A percentile compares a stretch with the other conserved stretches of the same genome.
Evolutionary conservation across 2,888 invertebrate species (phyloP).

Genomic region (Lasioglossum leucozonium): DNA sequence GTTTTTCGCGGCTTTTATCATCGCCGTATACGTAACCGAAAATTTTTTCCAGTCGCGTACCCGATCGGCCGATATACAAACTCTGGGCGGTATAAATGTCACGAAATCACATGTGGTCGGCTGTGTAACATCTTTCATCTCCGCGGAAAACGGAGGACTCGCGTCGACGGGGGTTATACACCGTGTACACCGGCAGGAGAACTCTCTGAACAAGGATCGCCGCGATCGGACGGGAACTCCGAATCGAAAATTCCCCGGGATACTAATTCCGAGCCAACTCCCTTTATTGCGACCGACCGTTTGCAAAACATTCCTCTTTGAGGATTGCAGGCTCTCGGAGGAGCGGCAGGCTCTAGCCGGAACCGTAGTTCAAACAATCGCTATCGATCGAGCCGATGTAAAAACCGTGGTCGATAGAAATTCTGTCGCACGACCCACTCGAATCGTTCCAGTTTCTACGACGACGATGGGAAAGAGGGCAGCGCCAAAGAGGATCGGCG

Average conservation of each 20-base stretch:
- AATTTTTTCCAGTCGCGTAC: background rate
- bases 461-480: background rate
- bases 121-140: slow-evolving; percentile 42
- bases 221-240: slow-evolving; percentile 17
- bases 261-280: slow-evolving; percentile 41
- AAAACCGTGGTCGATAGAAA: background rate
- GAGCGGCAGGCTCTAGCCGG: background rate
- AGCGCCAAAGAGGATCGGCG: background rate
- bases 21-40: too few relatives aligned
- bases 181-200: background rate
- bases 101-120: slow-evolving; percentile 31
- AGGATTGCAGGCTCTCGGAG: background rate
- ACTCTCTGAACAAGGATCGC: slow-evolving; percentile 39
- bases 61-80: background rate
- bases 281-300: slow-evolving; percentile 25
- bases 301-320: slow-evolving; percentile 33
- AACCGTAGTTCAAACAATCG: slow-evolving; percentile 10
- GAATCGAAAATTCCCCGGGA: slow-evolving; percentile 29
- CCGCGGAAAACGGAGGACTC: slow-evolving; percentile 8
- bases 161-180: too few relatives aligned
- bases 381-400: slow-evolving; percentile 7
- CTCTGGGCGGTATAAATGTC: slow-evolving; percentile 6
- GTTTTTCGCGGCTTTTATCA: background rate
- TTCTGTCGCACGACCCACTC: slow-evolving; percentile 5
- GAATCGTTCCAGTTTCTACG: slow-evolving; percentile 8